These are phyloP conservation scores for Excalfactoria chinensis DNA, from an alignment of 2,113 vertebrate genomes.

Conservation along the genomic window DNA sequence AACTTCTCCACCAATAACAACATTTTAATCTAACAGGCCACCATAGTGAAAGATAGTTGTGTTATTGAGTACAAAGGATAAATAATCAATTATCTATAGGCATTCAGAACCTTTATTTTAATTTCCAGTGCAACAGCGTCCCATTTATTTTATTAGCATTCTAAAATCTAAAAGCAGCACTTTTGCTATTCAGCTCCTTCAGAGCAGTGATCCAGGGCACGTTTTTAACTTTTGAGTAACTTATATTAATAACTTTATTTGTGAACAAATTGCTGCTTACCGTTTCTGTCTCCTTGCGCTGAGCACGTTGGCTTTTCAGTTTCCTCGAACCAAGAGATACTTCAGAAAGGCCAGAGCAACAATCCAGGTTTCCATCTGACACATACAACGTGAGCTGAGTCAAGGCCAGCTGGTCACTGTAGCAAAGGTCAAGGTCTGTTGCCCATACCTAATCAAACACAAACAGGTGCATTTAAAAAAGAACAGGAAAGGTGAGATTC, in stretches of 20 bases:
- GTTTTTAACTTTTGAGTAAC: not conserved
- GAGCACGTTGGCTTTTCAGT: not conserved
- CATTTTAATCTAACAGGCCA: not conserved
- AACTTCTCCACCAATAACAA: not conserved
- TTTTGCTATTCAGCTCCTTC: not conserved
- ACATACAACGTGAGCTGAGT: conserved; percentile 87
- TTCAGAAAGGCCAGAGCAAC: conserved; percentile 72
- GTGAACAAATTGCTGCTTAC: conserved; percentile 26
- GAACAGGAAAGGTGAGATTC: not conserved
- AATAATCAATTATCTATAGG: not conserved
- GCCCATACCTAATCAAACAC: conserved; percentile 86
- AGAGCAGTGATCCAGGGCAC: not conserved
- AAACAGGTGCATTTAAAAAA: not conserved
- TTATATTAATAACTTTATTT: not conserved
- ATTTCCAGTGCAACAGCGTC: not conserved
- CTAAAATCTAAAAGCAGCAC: not conserved
- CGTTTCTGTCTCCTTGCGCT: not conserved
- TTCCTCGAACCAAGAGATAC: conserved; percentile 58
- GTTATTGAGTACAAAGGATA: not conserved
- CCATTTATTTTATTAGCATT: not conserved
- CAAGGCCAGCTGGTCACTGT: conserved; percentile 92
- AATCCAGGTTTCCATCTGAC: conserved; percentile 87
- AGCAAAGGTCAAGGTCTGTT: conserved; percentile 87
- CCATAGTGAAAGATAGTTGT: rapidly evolving
- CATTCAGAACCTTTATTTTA: not conserved